Evolutionary conservation across 2,113 vertebrate genomes (phyloP).

Genomic region (Ceratotherium simum): DNA sequence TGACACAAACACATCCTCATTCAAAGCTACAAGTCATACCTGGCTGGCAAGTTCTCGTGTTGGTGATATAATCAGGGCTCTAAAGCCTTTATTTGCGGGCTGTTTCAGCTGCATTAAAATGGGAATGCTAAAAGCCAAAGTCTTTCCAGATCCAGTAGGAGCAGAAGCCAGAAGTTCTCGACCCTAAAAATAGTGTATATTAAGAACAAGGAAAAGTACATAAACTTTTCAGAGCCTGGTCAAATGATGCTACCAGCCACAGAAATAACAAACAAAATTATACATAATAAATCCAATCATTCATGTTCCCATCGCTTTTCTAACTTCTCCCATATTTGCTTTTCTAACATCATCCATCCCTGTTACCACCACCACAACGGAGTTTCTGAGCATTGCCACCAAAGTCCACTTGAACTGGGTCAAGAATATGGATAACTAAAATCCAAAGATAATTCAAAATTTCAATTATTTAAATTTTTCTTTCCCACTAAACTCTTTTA

Average conservation of each 20-base stretch:
- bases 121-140: slow-evolving; percentile 96
- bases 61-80: slow-evolving; percentile 95
- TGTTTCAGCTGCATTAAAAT: slow-evolving; percentile 93
- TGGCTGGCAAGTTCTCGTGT: slow-evolving; percentile 97
- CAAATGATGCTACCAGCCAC: slow-evolving; percentile 9
- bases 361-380: not conserved
- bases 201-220: slow-evolving; percentile 31
- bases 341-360: not conserved
- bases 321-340: not conserved
- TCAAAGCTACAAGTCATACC: slow-evolving; percentile 84
- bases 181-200: slow-evolving; percentile 83
- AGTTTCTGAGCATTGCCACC: not conserved
- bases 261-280: slow-evolving; percentile 46
- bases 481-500: slow-evolving; percentile 1
- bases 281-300: not conserved
- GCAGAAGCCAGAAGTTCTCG: slow-evolving; percentile 97
- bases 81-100: slow-evolving; percentile 95
- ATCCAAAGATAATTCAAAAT: slow-evolving; percentile 21
- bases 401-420: not conserved
- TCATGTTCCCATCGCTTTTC: not conserved
- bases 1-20: not conserved
- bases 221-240: not conserved
- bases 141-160: slow-evolving; percentile 98
- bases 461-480: not conserved
- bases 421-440: slow-evolving; percentile 13